These are phyloP conservation scores for Drosophila orosa DNA, from an alignment of 1,140 invertebrate species.

Conservation along the genomic window DNA sequence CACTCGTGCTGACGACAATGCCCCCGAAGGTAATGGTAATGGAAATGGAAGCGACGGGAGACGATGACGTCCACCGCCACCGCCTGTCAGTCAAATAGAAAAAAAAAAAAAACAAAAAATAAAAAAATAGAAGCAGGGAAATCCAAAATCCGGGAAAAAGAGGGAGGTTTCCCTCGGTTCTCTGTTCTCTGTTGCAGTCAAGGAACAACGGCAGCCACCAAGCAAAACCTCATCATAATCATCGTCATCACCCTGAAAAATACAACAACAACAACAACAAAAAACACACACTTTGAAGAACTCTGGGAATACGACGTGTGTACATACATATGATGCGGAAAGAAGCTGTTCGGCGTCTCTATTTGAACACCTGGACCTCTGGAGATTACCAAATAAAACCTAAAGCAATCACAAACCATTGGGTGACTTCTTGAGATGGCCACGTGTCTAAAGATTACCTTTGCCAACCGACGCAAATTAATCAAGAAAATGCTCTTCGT, in stretches of 20 bases:
- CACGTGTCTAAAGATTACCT: slow-evolving; percentile 32
- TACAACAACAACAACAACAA: background rate
- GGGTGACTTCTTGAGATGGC: slow-evolving; percentile 24
- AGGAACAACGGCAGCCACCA: slow-evolving; percentile 26
- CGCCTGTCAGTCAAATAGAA: slow-evolving; percentile 34
- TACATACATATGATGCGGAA: slow-evolving; percentile 5
- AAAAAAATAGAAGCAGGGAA: slow-evolving; percentile 8
- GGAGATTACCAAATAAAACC: slow-evolving; percentile 33
- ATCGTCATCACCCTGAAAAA: slow-evolving; percentile 24
- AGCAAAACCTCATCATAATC: slow-evolving; percentile 38
- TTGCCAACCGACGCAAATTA: slow-evolving; percentile 17
- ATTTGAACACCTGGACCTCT: slow-evolving; percentile 32
- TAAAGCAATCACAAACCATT: slow-evolving; percentile 20
- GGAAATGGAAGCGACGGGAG: slow-evolving; percentile 36
- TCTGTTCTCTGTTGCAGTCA: slow-evolving; percentile 20
- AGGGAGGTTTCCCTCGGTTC: slow-evolving; percentile 21
- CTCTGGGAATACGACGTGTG: slow-evolving; percentile 7
- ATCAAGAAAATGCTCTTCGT: slow-evolving; percentile 3
- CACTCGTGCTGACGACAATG: slow-evolving; percentile 31
- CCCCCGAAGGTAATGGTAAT: slow-evolving; percentile 41
- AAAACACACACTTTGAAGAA: slow-evolving; percentile 1
- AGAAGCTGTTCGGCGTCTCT: slow-evolving; percentile 27
- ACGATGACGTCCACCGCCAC: slow-evolving; percentile 33
- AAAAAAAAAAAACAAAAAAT: background rate
- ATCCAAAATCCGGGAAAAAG: slow-evolving; percentile 30